Evolutionary conservation across 2,113 vertebrate genomes (phyloP).

Genomic region (Tyrannus savana): DNA sequence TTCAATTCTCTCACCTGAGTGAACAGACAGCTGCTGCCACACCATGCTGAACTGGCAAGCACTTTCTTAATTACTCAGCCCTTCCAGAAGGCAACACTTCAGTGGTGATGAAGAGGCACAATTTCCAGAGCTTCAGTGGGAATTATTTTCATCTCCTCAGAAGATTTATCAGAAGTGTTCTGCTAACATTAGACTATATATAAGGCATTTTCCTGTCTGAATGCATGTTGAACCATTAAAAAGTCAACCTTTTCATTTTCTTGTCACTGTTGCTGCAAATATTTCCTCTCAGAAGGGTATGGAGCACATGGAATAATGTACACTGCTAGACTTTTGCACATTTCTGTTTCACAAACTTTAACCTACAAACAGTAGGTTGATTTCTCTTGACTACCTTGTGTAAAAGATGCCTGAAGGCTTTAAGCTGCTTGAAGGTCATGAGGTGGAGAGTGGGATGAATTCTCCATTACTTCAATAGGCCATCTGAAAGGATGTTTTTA

Average conservation of each 20-base stretch:
- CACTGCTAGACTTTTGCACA: background rate
- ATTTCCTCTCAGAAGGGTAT: background rate
- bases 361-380: background rate
- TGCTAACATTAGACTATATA: background rate
- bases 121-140: background rate
- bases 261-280: background rate
- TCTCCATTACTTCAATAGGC: background rate
- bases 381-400: background rate
- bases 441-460: background rate
- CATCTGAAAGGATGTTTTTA: background rate
- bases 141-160: background rate
- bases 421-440: background rate
- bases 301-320: background rate
- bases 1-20: slow-evolving; percentile 36
- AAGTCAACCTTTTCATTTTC: background rate
- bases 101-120: slow-evolving; percentile 18
- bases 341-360: background rate
- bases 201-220: background rate
- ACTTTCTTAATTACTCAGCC: slow-evolving; percentile 46
- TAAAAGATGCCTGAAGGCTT: background rate
- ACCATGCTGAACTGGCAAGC: background rate
- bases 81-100: slow-evolving; percentile 40
- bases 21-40: slow-evolving; percentile 41
- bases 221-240: background rate
- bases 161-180: background rate